Evolutionary conservation across 1,140 invertebrate genomes (phyloP).

Genomic region (Lamellibrachia luymesi): DNA sequence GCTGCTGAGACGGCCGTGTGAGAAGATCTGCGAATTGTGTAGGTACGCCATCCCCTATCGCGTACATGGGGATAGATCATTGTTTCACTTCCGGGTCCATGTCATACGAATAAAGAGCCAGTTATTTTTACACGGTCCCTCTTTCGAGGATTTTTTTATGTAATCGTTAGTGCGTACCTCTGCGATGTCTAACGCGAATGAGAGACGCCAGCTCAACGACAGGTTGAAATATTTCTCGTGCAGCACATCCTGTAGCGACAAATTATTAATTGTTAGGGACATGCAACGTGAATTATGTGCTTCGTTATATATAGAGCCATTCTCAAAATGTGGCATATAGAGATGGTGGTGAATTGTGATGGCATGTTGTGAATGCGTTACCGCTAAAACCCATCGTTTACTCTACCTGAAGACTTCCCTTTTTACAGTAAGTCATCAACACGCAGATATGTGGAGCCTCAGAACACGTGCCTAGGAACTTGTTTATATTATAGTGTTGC

Average conservation of each 20-base stretch:
- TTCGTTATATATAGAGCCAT: too few species aligned
- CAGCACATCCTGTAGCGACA: neutral
- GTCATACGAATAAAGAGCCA: too few species aligned
- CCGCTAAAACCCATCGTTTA: neutral
- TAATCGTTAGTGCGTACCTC: neutral
- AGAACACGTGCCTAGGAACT: neutral
- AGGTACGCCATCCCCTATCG: constrained; percentile 85
- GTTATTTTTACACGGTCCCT: neutral
- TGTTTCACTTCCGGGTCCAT: too few species aligned
- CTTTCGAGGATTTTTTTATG: too few species aligned
- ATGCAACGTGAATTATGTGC: too few species aligned
- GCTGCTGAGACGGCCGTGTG: constrained; percentile 47
- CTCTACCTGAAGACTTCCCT: neutral
- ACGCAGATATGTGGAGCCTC: neutral
- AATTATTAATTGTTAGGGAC: neutral
- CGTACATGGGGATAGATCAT: too few species aligned
- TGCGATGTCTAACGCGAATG: neutral
- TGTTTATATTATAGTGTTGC: neutral
- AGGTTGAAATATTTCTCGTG: neutral
- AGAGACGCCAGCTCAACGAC: neutral
- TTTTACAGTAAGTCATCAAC: neutral
- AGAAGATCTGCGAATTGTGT: constrained; percentile 67
- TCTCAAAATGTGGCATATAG: too few species aligned
- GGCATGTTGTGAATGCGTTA: too few species aligned
- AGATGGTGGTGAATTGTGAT: too few species aligned